Evolutionary conservation across 2,113 vertebrate species (phyloP), one percentile per base, ranked within the genome.

Genomic region (Saguinus midas): DNA sequence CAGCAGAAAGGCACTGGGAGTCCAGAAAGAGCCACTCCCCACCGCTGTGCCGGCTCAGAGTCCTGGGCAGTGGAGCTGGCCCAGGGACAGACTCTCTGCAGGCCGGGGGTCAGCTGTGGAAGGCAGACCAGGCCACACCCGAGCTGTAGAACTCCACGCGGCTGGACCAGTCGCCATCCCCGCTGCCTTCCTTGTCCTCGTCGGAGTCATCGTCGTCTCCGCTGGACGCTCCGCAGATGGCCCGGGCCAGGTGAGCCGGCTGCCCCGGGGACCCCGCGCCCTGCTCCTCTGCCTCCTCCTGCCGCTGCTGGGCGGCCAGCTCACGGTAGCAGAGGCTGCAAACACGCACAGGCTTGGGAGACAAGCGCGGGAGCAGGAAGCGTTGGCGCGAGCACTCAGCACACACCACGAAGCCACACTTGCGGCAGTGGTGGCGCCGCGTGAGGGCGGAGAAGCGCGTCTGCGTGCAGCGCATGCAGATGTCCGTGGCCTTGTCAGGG

Each of bases 391-490:
- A 99, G 98, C 99, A 99, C 8, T 98, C 91, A 0, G 97, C 98
- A 0, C 99, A 99, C 10, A 99, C 99, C 1, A 99, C 97, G 4
- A 99, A 99, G 97, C 99, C 99, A 0, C 99, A 99, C 80, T 98
- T 98, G 29, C 99, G 98, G 98, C 99, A 99, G 98, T 99, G 99
- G 98, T 99, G 99, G 50, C 99, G 98, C 0, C 99, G 99, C 0
- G 99, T 99, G 66, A 99, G 98, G 0, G 99, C n/a, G 0, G 97
- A 98, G 98, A 99, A 99, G 91, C 98, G 99, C 11, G 98, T 96
- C 70, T 99, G 98, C 0, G 98, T 98, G 98, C 99, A 99, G 97
- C 99, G 99, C 99, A 99, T 99, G 98, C 99, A 99, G 97, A 99
- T 98, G 89, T 99, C 98, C 0, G 99, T 99, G 6, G 99, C 99